A percentile compares a stretch with the other conserved stretches of the same genome.
phyloP scores from a whole-genome alignment of 2,113 vertebrate genomes.

The Parotia lawesii region DNA sequence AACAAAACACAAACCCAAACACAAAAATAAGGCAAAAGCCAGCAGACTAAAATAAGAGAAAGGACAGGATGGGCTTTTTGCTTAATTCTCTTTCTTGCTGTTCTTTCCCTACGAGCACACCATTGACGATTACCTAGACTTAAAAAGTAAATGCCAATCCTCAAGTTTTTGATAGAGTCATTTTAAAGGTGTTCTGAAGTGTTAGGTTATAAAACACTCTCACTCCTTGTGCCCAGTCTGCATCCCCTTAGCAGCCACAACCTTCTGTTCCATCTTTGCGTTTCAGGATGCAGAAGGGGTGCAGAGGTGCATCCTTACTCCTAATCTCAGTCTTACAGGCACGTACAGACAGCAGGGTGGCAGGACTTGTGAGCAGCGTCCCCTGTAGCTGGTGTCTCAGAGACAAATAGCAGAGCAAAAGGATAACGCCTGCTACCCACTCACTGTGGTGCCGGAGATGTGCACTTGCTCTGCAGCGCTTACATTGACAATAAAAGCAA shows the following conservation, averaged over 20 bases:
- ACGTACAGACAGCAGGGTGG: neutral
- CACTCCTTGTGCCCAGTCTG: neutral
- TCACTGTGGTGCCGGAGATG: neutral
- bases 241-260: neutral
- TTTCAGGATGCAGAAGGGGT: neutral
- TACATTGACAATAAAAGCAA: neutral
- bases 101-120: neutral
- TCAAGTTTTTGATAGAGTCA: neutral
- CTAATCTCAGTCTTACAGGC: neutral
- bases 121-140: neutral
- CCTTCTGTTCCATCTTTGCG: neutral
- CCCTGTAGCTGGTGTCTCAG: neutral
- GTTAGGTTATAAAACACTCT: neutral
- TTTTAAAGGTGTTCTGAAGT: neutral
- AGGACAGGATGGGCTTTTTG: neutral
- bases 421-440: neutral
- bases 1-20: neutral
- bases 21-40: neutral
- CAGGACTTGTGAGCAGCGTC: neutral
- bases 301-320: neutral
- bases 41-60: neutral
- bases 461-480: neutral
- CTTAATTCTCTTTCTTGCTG: neutral
- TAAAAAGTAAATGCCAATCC: neutral
- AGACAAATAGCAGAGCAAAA: neutral